Percentiles rank a stretch among this genome's conserved stretches.
Conservation (phyloP, 1,140 invertebrate species). For the Drosophila arawakana region DNA sequence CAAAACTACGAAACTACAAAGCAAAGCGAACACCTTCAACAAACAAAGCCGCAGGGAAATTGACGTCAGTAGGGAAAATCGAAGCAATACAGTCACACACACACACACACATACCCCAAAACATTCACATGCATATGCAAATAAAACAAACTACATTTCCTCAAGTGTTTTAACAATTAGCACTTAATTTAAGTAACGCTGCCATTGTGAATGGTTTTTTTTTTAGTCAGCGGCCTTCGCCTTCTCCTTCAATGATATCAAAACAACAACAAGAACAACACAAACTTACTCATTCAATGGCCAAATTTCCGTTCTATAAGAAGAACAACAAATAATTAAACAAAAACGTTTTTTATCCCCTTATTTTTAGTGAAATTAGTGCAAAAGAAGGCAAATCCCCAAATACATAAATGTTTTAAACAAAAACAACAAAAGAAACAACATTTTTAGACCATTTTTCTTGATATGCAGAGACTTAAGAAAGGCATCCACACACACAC, state of each 20-base stretch:
- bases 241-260: conserved; percentile 19
- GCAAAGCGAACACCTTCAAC: not conserved
- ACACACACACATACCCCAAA: not conserved
- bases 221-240: conserved; percentile 30
- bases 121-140: conserved; percentile 22
- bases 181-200: conserved; percentile 53
- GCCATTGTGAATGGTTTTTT: conserved; percentile 17
- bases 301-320: conserved; percentile 32
- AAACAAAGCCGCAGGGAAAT: conserved; percentile 33
- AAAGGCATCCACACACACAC: not conserved
- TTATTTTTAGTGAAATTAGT: conserved; percentile 27
- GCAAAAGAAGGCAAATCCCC: conserved; percentile 12
- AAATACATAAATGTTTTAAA: conserved; percentile 20
- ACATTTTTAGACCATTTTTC: conserved; percentile 16
- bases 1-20: not conserved
- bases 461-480: conserved; percentile 14
- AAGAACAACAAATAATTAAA: conserved; percentile 23
- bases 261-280: conserved; percentile 8
- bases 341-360: conserved; percentile 14
- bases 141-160: conserved; percentile 44
- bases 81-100: not conserved
- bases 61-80: conserved; percentile 42
- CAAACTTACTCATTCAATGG: conserved; percentile 20
- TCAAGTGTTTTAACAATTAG: conserved; percentile 50
- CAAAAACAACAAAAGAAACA: conserved; percentile 6